Evolutionary conservation across 2,113 vertebrate genomes (phyloP), one percentile per base, ranked within the genome.

Genomic region (Naja naja): DNA sequence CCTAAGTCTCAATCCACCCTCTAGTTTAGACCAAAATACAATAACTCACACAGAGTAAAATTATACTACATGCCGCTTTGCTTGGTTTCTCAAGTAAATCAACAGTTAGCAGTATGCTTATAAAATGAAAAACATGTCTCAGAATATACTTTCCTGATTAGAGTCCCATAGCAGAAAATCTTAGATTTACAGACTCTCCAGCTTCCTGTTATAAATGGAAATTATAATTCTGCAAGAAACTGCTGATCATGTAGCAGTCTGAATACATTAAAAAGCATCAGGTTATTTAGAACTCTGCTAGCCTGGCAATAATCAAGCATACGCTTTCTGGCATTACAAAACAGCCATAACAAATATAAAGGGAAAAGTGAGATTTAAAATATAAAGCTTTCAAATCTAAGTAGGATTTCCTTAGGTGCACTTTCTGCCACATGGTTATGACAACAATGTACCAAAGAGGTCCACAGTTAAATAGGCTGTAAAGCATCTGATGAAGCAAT

Each of bases 121-220:
- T 88, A 81, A 93, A 95, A 87, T 53, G 87, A 45, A 92, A 94
- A 89, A 89, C 86, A 45, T 89, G 91, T 18, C 90, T 93, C 47
- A 25, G 92, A 95, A 95, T n/a, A 93, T 10, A 3, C 45, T 93
- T 89, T 94, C 81, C 85, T 92, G 64, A 27, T 88, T 89, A 93
- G 1, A 90, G n/a, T 88, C 92, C 52, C 93, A 93, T 92, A 91
- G 39, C 3, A 27, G n/a, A 54, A 90, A 89, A 74, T 43, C 45
- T 81, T 58, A 94, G 27, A 86, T 49, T 52, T 87, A 92, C 90
- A 96, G 49, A 54, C 86, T 54, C 85, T 90, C 60, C 81, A 58
- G 34, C 53, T 91, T 87, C 92, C 91, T 88, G 91, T 39, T 85
- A 93, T 85, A 90, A 88, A 60, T 94, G 91, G 90, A 91, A 95